Percentiles rank a stretch among this genome's conserved stretches.
phyloP scores from a whole-genome alignment of 1,140 invertebrate genomes.

The Lycorma delicatula region DNA sequence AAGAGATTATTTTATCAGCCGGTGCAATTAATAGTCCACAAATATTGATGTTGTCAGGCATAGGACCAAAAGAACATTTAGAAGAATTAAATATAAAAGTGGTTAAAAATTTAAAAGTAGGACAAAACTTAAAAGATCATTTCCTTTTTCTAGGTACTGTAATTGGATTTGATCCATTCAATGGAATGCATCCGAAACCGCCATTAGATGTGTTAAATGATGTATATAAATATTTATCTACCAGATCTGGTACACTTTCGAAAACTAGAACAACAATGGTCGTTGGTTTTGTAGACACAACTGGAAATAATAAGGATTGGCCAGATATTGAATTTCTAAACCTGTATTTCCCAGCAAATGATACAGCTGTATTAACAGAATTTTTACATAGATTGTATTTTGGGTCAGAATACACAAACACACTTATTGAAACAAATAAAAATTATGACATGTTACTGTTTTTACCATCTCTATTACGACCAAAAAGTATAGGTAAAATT shows the following conservation, averaged over 20 bases:
- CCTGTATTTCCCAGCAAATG: slow-evolving; percentile 12
- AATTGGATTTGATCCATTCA: slow-evolving; percentile 10
- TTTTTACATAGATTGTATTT: slow-evolving; percentile 6
- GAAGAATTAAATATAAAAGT: slow-evolving; percentile 27
- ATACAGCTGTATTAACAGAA: slow-evolving; percentile 5
- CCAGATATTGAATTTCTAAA: slow-evolving; percentile 33
- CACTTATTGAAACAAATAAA: background rate
- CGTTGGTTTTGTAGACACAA: slow-evolving; percentile 37
- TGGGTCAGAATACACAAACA: background rate
- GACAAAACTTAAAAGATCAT: slow-evolving; percentile 45
- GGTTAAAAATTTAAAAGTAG: slow-evolving; percentile 26
- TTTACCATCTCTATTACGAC: slow-evolving; percentile 41
- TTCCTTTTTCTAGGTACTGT: slow-evolving; percentile 32
- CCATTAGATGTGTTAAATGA: slow-evolving; percentile 35
- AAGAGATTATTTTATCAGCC: slow-evolving; percentile 49
- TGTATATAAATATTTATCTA: slow-evolving; percentile 41
- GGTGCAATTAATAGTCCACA: slow-evolving; percentile 37
- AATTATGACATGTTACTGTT: slow-evolving; percentile 31
- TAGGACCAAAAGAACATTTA: slow-evolving; percentile 41
- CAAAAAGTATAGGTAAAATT: slow-evolving; percentile 46
- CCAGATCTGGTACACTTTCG: slow-evolving; percentile 37
- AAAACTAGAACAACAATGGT: slow-evolving; percentile 37
- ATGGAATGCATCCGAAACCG: background rate
- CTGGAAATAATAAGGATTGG: slow-evolving; percentile 33
- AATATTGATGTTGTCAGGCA: slow-evolving; percentile 43